A percentile compares a stretch with the other conserved stretches of the same genome.
phyloP scores from a whole-genome alignment of 2,888 invertebrate genomes.

The Mylabris sibirica region DNA sequence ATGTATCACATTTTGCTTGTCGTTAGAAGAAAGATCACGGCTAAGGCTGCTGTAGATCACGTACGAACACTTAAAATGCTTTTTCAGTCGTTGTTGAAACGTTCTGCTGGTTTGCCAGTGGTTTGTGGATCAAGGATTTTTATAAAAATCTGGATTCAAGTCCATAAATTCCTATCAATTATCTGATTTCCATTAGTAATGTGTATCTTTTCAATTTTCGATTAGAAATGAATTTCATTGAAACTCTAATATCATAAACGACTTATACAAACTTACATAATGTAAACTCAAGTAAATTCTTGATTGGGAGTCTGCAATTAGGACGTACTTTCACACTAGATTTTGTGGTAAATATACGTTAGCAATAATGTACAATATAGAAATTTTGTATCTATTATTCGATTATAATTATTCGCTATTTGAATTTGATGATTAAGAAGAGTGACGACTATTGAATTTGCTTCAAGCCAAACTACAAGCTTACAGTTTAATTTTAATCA shows the following conservation, averaged over 20 bases:
- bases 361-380: not conserved
- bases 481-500: slow-evolving; percentile 34
- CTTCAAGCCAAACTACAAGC: slow-evolving; percentile 25
- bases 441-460: slow-evolving; percentile 32
- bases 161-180: not conserved
- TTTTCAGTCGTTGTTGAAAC: not conserved
- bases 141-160: not conserved
- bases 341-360: not conserved
- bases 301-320: not conserved
- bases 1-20: not conserved
- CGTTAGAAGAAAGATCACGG: not conserved
- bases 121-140: not conserved
- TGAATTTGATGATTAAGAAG: slow-evolving; percentile 31
- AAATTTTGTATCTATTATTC: not conserved
- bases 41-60: not conserved
- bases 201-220: not conserved
- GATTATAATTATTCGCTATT: not conserved
- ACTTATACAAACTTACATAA: not conserved
- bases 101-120: not conserved
- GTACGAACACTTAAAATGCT: not conserved
- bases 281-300: not conserved
- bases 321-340: not conserved
- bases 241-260: not conserved
- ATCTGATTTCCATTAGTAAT: not conserved
- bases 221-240: not conserved